Evolutionary conservation across 2,113 vertebrate species (phyloP).

Genomic region (Trogon surrucura): DNA sequence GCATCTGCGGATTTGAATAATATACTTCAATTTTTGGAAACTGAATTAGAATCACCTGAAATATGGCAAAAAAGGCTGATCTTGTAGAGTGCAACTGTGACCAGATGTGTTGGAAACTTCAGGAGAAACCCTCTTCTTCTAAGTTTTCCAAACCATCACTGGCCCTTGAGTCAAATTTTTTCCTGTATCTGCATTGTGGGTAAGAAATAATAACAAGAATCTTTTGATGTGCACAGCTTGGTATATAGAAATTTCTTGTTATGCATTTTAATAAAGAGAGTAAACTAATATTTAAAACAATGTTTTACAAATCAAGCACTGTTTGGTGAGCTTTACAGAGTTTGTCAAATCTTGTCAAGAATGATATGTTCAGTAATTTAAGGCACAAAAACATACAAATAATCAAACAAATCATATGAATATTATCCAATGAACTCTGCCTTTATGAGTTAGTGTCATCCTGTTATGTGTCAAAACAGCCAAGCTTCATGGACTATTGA

Average conservation of each 20-base stretch:
- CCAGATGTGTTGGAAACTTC: not conserved
- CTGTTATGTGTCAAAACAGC: not conserved
- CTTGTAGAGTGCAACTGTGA: not conserved
- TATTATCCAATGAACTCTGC: slow-evolving; percentile 33
- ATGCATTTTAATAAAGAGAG: not conserved
- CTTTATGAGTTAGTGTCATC: slow-evolving; percentile 11
- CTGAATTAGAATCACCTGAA: not conserved
- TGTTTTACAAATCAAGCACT: not conserved
- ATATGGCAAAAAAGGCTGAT: not conserved
- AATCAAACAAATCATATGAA: slow-evolving; percentile 32
- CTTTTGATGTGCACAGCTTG: not conserved
- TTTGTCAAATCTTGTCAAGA: slow-evolving; percentile 31
- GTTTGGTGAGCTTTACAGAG: not conserved
- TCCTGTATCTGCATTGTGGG: not conserved
- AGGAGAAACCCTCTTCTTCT: not conserved
- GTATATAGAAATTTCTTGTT: not conserved
- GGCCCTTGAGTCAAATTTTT: not conserved
- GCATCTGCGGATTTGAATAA: not conserved
- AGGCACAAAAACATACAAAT: slow-evolving; percentile 15
- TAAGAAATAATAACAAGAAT: not conserved
- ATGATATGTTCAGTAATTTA: slow-evolving; percentile 30
- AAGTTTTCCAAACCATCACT: not conserved
- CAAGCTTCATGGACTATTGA: not conserved
- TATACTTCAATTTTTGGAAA: not conserved
- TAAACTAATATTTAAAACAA: not conserved